These are phyloP conservation scores for Anastrepha ludens DNA, from an alignment of 1,140 invertebrate species.

Conservation along the genomic window DNA sequence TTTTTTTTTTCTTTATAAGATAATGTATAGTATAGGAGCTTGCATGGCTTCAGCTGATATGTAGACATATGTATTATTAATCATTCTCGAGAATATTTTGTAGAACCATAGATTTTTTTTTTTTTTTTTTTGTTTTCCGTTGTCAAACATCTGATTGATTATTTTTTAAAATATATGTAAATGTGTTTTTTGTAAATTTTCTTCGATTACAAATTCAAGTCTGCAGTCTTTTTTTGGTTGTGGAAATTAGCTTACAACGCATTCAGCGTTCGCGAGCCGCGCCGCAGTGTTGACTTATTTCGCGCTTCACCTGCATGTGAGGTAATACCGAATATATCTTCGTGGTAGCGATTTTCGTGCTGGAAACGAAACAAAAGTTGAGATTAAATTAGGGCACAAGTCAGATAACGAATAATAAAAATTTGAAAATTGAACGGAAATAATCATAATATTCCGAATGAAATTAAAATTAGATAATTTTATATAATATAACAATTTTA, in stretches of 20 bases:
- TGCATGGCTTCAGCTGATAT: background rate
- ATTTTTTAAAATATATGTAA: too few relatives aligned
- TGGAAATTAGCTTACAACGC: background rate
- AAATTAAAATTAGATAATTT: too few relatives aligned
- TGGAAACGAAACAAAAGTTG: slow-evolving; percentile 71
- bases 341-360: slow-evolving; percentile 96
- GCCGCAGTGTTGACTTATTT: slow-evolving; percentile 79
- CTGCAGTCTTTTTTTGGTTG: too few relatives aligned
- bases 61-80: background rate
- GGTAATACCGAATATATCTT: slow-evolving; percentile 97
- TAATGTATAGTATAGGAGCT: too few relatives aligned
- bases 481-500: too few relatives aligned
- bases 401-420: background rate
- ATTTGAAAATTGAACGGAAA: too few relatives aligned
- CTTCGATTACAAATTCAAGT: too few relatives aligned
- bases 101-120: background rate
- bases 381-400: background rate
- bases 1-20: too few relatives aligned
- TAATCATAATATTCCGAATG: too few relatives aligned
- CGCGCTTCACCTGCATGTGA: slow-evolving; percentile 91
- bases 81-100: too few relatives aligned
- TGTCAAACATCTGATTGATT: too few relatives aligned
- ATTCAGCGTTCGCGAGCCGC: background rate
- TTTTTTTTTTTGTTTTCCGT: background rate
- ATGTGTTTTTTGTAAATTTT: background rate